Conservation (phyloP, 2,113 vertebrate species). For the Dolichallabes microphthalmus region DNA sequence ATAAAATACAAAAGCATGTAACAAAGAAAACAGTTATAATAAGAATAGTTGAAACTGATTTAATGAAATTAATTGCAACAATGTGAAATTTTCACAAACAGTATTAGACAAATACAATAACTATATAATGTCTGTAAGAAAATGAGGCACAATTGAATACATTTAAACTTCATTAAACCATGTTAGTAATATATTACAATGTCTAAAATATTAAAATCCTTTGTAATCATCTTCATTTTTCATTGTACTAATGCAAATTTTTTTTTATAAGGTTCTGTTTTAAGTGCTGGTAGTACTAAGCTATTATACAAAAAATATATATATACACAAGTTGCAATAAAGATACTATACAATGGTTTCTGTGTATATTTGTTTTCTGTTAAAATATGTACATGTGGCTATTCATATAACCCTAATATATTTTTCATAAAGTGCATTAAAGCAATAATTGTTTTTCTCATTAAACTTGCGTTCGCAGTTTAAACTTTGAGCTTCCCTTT, state of each 20-base stretch:
- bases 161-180: neutral
- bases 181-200: neutral
- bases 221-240: neutral
- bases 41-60: neutral
- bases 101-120: neutral
- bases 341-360: neutral
- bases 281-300: neutral
- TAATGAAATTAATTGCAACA: neutral
- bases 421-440: slow-evolving; percentile 2
- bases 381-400: slow-evolving; percentile 3
- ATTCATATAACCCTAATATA: neutral
- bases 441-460: neutral
- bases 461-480: slow-evolving; percentile 27
- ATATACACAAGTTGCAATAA: neutral
- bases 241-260: neutral
- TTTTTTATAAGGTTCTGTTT: neutral
- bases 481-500: slow-evolving; percentile 58
- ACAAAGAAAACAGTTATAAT: neutral
- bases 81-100: neutral
- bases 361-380: neutral
- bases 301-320: neutral
- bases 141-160: neutral
- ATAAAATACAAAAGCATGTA: neutral
- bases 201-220: slow-evolving; percentile 1
- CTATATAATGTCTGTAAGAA: neutral